phyloP scores from a whole-genome alignment of 2,797 vertebrate genomes.

The Kryptopterus vitreolus region DNA sequence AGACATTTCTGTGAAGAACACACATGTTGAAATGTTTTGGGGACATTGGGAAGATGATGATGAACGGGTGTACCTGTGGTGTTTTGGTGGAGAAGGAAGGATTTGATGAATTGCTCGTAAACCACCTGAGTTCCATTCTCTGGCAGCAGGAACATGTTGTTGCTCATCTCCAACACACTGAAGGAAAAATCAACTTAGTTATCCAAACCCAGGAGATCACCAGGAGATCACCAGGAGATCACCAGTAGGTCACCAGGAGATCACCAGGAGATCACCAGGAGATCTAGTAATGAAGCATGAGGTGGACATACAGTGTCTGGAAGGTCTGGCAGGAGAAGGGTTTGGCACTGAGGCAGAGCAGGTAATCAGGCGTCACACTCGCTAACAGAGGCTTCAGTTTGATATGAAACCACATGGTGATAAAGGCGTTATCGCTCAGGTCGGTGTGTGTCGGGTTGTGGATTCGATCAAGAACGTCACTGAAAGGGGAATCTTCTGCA shows the following conservation, averaged over 20 bases:
- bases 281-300: neutral
- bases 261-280: neutral
- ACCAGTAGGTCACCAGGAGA: neutral
- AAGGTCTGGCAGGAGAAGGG: conserved; percentile 74
- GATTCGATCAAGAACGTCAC: neutral
- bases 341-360: conserved; percentile 75
- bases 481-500: conserved; percentile 27
- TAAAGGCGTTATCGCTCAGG: conserved; percentile 67
- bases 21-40: no score
- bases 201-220: neutral
- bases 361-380: conserved; percentile 54
- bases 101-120: conserved; percentile 65
- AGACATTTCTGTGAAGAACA: neutral
- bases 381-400: conserved; percentile 71
- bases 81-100: conserved; percentile 65
- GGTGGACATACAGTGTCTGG: conserved; percentile 58
- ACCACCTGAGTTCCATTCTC: conserved; percentile 44
- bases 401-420: conserved; percentile 72
- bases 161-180: conserved; percentile 67
- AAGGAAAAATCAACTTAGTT: neutral
- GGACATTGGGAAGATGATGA: no score
- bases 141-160: conserved; percentile 49
- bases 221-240: neutral
- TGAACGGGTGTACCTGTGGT: conserved; percentile 56
- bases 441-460: neutral